These are phyloP conservation scores for Astropecten irregularis DNA, from an alignment of 53 echinoderm and acorn worm species.

Conservation along the genomic window DNA sequence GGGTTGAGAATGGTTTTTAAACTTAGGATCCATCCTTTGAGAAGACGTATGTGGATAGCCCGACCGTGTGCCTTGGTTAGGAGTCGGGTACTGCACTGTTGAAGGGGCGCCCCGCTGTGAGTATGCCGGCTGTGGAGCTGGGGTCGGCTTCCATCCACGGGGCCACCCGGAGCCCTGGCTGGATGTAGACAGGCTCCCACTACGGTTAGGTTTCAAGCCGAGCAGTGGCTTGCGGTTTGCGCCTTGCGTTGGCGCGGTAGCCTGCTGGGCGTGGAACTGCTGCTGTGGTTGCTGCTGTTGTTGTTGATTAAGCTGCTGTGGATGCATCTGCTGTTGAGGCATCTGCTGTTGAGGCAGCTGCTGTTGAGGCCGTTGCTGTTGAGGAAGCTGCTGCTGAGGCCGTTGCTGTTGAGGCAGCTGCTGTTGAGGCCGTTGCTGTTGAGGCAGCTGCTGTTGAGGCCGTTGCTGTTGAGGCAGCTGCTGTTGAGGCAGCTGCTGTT, in stretches of 20 bases:
- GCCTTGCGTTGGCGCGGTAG: neutral
- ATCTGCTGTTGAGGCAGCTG: neutral
- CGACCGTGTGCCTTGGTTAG: no score
- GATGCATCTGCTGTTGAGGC: neutral
- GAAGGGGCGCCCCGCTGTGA: neutral
- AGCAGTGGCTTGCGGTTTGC: neutral
- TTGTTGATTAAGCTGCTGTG: neutral
- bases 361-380: neutral
- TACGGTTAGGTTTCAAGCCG: neutral
- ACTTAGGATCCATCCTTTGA: no score
- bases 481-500: neutral
- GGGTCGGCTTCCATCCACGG: constrained; percentile 1
- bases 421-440: constrained; percentile 32
- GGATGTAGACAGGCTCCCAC: no score
- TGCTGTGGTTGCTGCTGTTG: constrained; percentile 39
- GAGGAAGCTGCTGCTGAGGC: neutral
- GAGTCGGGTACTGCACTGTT: no score
- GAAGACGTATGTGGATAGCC: no score
- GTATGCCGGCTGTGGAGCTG: neutral
- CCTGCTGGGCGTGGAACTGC: neutral
- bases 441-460: neutral
- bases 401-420: neutral
- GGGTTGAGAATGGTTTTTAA: neutral
- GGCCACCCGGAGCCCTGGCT: neutral
- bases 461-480: neutral